Evolutionary conservation across 2,113 vertebrate species (phyloP).

Genomic region (Cepphus grylle): DNA sequence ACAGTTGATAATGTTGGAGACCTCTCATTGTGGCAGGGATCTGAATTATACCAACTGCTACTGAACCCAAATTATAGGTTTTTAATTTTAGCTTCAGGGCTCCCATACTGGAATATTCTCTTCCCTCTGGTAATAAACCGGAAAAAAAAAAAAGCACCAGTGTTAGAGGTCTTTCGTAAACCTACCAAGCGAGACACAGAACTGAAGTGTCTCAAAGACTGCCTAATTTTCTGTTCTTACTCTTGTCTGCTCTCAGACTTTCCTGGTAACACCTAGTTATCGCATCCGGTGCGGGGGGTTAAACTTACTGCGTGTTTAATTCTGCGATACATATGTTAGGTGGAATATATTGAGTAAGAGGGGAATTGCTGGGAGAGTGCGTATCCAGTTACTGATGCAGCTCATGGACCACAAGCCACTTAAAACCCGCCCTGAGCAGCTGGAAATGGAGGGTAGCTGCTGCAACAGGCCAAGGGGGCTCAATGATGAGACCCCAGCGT

Average conservation of each 20-base stretch:
- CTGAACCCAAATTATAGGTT: neutral
- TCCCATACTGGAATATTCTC: neutral
- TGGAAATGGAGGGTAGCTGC: neutral
- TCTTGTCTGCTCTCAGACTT: neutral
- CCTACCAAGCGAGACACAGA: neutral
- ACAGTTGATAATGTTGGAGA: conserved; percentile 13
- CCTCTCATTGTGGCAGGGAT: conserved; percentile 34
- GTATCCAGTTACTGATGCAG: neutral
- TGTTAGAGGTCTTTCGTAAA: neutral
- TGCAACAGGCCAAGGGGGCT: neutral
- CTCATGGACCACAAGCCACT: neutral
- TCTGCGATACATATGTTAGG: neutral
- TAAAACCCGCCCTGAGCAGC: neutral
- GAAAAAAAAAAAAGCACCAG: neutral
- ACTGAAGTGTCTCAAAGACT: neutral
- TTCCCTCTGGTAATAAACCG: neutral
- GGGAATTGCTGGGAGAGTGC: neutral
- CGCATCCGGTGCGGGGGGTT: neutral
- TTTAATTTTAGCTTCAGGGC: conserved; percentile 24
- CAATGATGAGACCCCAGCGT: accelerated
- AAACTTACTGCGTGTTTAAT: neutral
- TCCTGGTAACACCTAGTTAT: neutral
- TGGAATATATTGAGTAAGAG: neutral
- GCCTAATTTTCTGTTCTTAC: neutral
- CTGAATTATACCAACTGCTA: conserved; percentile 12